Base-by-base conservation (phyloP, 2,113 vertebrate genomes). In the Atrichornis clamosus region DNA sequence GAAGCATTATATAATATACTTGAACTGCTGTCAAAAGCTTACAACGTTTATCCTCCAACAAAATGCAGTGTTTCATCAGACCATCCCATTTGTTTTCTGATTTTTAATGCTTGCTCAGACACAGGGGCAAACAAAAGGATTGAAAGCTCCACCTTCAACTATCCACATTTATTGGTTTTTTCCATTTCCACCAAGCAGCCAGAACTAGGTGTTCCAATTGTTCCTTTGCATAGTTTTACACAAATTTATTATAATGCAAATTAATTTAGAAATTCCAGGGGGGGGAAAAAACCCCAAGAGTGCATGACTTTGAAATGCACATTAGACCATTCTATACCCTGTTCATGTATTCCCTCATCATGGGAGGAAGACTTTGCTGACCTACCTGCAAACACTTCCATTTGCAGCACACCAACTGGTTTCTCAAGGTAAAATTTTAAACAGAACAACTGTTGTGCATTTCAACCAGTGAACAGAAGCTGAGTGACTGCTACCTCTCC, bases 1-100 rank as follows among this genome's bases (percentile, higher is more conserved):
- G 26, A 39, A 92, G 41, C 39, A 64, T 95, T 95, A 84, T 37
- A 72, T 94, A 92, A 96, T 75, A 46, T 21, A 60, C 19, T 92
- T 90, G 63, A 83, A 84, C 49, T 70, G 80, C 70, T 84, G 53
- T 65, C 68, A 89, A 89, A 94, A 93, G 87, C 91, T 91, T 76
- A 93, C 52, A 88, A n/a, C 69, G 84, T 76, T 60, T 64, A 89
- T 93, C 91, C 86, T 89, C 77, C 50, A 92, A 70, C 33, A 58
- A 75, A 82, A 82, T 0, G 1, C 46, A 87, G 46, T 0, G 0
- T 33, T 92, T 87, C 41, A 87, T 42, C 49, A 77, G 17, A 49
- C 26, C n/a, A 77, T 18, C 20, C 16, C 41, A 79, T 69, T 96
- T 80, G 15, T 46, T 81, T 93, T 72, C 86, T 60, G 39, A 30